phyloP scores from a whole-genome alignment of 2,113 vertebrate genomes.

The Micromys minutus region DNA sequence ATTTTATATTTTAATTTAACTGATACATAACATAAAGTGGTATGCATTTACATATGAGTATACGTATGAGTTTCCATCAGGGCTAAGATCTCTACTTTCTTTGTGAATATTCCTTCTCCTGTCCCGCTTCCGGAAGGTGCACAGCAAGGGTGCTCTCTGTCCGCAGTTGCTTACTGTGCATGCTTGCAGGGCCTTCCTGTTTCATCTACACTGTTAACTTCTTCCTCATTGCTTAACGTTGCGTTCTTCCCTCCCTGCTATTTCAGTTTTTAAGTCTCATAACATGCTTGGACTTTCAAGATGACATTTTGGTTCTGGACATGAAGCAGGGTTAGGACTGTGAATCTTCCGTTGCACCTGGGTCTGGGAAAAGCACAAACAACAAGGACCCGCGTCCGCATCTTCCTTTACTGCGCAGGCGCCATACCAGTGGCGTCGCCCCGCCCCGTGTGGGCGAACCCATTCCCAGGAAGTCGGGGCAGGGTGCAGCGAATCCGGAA shows the following conservation, averaged over 20 bases:
- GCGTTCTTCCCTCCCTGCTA: background rate
- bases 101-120: background rate
- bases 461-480: background rate
- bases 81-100: background rate
- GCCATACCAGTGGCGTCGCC: accelerated
- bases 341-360: background rate
- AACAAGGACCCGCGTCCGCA: accelerated
- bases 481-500: background rate
- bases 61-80: background rate
- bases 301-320: background rate
- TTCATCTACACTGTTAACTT: background rate
- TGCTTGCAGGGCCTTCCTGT: too few species aligned
- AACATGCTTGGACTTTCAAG: background rate
- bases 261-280: background rate
- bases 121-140: background rate
- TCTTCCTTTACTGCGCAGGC: conserved; percentile 23
- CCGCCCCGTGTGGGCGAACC: background rate
- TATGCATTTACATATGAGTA: background rate
- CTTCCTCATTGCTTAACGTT: background rate
- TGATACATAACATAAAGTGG: background rate
- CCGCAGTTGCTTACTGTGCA: background rate
- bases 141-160: accelerated
- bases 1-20: background rate
- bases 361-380: accelerated
- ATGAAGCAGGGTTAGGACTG: background rate